Evolutionary conservation across 2,113 vertebrate species (phyloP).

Genomic region (Bostrychus sinensis): DNA sequence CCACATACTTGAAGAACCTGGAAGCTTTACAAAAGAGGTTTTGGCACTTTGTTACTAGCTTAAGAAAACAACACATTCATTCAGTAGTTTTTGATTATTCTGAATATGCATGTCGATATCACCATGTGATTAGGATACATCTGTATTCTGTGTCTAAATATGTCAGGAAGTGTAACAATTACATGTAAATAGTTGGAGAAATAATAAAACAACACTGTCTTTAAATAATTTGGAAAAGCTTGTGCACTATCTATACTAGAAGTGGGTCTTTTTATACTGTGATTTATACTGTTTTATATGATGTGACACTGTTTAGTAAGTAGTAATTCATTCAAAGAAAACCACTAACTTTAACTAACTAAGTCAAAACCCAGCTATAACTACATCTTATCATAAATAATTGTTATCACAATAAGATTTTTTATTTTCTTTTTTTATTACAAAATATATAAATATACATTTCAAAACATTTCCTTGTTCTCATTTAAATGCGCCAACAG

Average conservation of each 20-base stretch:
- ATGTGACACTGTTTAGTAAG: too few species aligned
- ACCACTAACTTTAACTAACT: too few species aligned
- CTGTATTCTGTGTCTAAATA: not conserved
- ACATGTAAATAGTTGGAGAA: not conserved
- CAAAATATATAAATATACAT: not conserved
- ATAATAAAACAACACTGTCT: not conserved
- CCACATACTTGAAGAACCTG: slow-evolving; percentile 1
- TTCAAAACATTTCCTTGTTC: not conserved
- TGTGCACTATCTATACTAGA: not conserved
- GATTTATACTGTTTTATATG: not conserved
- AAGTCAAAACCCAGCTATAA: too few species aligned
- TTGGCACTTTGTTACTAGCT: not conserved
- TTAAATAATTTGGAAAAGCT: not conserved
- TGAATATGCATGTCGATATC: not conserved
- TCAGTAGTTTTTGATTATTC: not conserved
- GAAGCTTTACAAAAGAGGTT: not conserved
- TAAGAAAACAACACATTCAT: not conserved
- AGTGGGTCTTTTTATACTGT: not conserved
- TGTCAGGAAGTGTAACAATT: not conserved
- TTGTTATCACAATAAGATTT: too few species aligned
- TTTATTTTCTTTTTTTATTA: too few species aligned
- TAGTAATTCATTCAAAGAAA: too few species aligned
- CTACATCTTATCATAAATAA: too few species aligned
- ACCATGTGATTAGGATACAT: not conserved
- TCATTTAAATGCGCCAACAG: not conserved